These are phyloP conservation scores for Coracias cyanogaster DNA, from an alignment of 2,797 vertebrate species.

Conservation along the genomic window DNA sequence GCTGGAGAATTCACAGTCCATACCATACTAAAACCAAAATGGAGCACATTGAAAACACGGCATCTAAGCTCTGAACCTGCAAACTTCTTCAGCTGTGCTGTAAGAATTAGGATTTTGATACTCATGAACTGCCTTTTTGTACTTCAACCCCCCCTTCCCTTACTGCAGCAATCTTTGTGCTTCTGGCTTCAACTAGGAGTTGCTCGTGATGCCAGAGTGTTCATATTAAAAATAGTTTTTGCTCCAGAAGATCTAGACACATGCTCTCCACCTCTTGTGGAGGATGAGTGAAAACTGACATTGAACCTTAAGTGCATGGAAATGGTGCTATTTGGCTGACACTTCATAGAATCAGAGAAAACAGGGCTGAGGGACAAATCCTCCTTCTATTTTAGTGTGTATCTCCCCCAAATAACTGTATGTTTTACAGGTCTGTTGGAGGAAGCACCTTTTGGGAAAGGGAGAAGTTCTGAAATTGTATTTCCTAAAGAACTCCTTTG, in stretches of 20 bases:
- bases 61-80: not conserved
- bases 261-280: not conserved
- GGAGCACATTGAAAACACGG: not conserved
- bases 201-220: not conserved
- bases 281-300: not conserved
- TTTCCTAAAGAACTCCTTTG: not conserved
- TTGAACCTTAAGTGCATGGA: not conserved
- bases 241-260: not conserved
- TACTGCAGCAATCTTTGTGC: not conserved
- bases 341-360: not conserved
- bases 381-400: not conserved
- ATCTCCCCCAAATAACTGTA: not conserved
- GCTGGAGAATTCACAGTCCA: not conserved
- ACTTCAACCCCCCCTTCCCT: accelerated
- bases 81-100: not conserved
- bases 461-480: not conserved
- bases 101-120: not conserved
- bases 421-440: not conserved
- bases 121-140: not conserved
- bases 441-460: not conserved
- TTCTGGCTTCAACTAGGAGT: not conserved
- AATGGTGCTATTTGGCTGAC: not conserved
- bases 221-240: not conserved
- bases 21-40: not conserved
- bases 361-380: not conserved